A percentile compares a stretch with the other conserved stretches of the same genome.
These are phyloP conservation scores for Drosophila repletoides DNA, from an alignment of 1,140 invertebrate species.

Conservation along the genomic window DNA sequence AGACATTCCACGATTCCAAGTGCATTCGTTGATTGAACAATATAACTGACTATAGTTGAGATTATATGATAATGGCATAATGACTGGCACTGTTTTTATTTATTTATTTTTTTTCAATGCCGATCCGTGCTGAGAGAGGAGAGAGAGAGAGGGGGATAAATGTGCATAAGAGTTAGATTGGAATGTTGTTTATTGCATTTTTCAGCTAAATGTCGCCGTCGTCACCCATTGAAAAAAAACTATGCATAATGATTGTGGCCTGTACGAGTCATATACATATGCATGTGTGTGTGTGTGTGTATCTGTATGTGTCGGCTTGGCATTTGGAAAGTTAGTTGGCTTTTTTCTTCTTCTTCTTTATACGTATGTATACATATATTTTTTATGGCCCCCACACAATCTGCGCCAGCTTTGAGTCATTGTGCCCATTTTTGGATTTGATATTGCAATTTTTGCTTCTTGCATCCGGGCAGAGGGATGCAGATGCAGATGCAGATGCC, in stretches of 20 bases:
- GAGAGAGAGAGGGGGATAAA: constrained; percentile 4
- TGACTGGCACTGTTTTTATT: constrained; percentile 40
- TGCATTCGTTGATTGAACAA: constrained; percentile 8
- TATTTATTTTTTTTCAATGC: constrained; percentile 2
- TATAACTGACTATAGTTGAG: constrained; percentile 25
- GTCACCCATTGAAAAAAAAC: constrained; percentile 53
- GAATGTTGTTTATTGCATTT: constrained; percentile 77
- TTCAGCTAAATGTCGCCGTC: constrained; percentile 64
- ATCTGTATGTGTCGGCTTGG: constrained; percentile 34
- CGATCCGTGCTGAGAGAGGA: not conserved
- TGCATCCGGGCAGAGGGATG: constrained; percentile 47
- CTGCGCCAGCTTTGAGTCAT: constrained; percentile 55
- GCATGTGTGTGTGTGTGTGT: not conserved
- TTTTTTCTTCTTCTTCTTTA: constrained; percentile 42
- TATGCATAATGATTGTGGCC: constrained; percentile 66
- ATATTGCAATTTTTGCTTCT: constrained; percentile 65
- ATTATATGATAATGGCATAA: constrained; percentile 61
- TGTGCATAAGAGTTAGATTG: constrained; percentile 54
- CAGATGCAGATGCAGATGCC: constrained; percentile 28
- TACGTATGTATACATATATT: no score
- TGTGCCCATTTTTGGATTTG: constrained; percentile 58
- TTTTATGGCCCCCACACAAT: constrained; percentile 37
- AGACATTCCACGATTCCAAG: no score
- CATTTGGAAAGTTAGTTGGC: constrained; percentile 64
- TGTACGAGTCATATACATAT: constrained; percentile 25